These are phyloP conservation scores for Dasysyrphus albostriatus DNA, from an alignment of 2,888 invertebrate genomes.

Conservation along the genomic window DNA sequence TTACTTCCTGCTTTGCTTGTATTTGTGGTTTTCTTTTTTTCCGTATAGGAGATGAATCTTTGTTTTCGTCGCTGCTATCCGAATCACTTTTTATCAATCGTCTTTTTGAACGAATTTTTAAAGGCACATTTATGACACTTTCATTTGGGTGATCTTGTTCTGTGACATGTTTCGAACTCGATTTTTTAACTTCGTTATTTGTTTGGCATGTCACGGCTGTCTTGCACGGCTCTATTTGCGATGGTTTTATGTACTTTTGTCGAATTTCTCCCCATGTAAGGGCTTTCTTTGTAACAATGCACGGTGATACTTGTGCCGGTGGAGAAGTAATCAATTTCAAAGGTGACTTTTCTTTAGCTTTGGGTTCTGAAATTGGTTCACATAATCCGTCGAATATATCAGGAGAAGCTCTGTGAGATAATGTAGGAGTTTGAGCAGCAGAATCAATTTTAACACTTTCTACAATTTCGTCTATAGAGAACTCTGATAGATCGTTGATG, in stretches of 20 bases:
- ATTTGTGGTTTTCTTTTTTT: constrained; percentile 44
- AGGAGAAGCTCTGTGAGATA: constrained; percentile 77
- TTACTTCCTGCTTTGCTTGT: constrained; percentile 76
- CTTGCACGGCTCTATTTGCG: not conserved
- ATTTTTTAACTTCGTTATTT: not conserved
- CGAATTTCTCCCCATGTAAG: constrained; percentile 59
- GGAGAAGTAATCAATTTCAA: constrained; percentile 50
- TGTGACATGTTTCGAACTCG: not conserved
- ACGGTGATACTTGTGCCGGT: constrained; percentile 47
- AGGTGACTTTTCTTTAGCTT: constrained; percentile 77
- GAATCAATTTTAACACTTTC: not conserved
- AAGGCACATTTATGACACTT: constrained; percentile 23
- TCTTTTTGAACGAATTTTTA: constrained; percentile 36
- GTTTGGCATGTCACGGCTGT: no score
- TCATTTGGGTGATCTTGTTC: constrained; percentile 23
- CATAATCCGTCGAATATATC: constrained; percentile 78
- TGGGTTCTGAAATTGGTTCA: not conserved
- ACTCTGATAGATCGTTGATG: constrained; percentile 84
- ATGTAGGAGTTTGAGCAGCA: not conserved
- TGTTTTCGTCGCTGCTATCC: constrained; percentile 75
- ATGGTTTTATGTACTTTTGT: constrained; percentile 45
- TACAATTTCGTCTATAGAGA: constrained; percentile 83
- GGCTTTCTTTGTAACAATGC: constrained; percentile 51
- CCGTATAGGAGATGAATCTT: not conserved
- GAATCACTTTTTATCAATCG: constrained; percentile 77